Base-by-base conservation (phyloP, 2,797 vertebrate species). In the Rhinichthys osculus region DNA sequence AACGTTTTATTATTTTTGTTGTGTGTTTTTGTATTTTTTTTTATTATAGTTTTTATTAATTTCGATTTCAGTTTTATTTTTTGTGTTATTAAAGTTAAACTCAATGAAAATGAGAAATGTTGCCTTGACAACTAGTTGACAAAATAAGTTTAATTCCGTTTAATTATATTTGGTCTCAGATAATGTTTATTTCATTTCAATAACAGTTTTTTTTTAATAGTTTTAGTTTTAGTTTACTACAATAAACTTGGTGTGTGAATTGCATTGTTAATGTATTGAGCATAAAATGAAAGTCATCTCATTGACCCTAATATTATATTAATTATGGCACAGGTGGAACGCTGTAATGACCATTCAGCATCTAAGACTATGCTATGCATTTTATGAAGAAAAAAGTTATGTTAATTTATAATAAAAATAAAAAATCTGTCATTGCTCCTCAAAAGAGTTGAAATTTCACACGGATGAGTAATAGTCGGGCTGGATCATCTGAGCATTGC, bases 391-490 rank as follows among this genome's bases (percentile, higher is more conserved):
- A 59, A n/a, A 13, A 62, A 27, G 4, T 5, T 27, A 62, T 5
- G 2, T 14, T 30, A 13, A 62, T 14, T 62, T 13, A 66, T 67
- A 42, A 70, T 40, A 6, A n/a, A n/a, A 50, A 50, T 50, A 50
- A 50, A 50, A 50, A 16, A 14, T 50, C 14, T 16, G 47, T 50
- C 77, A 47, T 7, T 8, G 7, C 30, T 35, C 9, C 42, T 80
- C 42, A 47, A 57, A 77, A 10, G 7, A 52, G n/a, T n/a, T 21
- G 10, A 44, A 14, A 82, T 71, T 71, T 5, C 23, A 71, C 40
- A 57, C 16, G 7, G 52, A 11, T 82, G 81, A 82, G 52, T 82
- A 44, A 82, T 44, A 38, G 50, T 82, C 59, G n/a, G n/a, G 52
- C 35, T 52, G 30, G 67, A 78, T 62, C 13, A 74, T 70, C n/a